These are phyloP conservation scores for Clitarchus hookeri DNA, from an alignment of 2,888 invertebrate genomes.

Conservation along the genomic window DNA sequence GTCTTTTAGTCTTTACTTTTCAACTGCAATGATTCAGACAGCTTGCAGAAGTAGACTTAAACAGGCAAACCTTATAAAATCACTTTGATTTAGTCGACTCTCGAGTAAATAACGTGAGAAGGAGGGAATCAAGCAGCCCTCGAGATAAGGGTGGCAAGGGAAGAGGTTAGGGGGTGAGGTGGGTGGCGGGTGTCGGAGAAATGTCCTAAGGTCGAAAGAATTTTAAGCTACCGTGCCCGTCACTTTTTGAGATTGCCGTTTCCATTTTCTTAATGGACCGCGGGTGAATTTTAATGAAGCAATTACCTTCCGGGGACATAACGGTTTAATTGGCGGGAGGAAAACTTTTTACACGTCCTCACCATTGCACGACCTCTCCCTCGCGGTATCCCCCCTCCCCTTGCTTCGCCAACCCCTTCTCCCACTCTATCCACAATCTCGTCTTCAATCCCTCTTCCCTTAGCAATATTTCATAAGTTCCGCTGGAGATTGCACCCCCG, in stretches of 20 bases:
- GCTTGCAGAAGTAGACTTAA: not conserved
- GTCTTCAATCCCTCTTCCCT: conserved; percentile 7
- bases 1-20: too few relatives aligned
- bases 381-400: not conserved
- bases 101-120: too few relatives aligned
- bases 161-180: not conserved
- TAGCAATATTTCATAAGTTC: not conserved
- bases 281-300: conserved; percentile 38
- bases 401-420: too few relatives aligned
- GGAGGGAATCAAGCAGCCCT: not conserved
- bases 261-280: conserved; percentile 32
- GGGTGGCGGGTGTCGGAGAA: not conserved
- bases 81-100: not conserved
- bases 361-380: not conserved
- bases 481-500: not conserved
- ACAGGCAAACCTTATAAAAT: not conserved
- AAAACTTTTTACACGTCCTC: conserved; percentile 20
- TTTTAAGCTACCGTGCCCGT: not conserved
- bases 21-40: too few relatives aligned
- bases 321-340: conserved; percentile 28
- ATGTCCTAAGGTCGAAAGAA: conserved; percentile 7
- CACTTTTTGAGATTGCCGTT: conserved; percentile 25
- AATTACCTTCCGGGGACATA: conserved; percentile 35
- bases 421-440: not conserved
- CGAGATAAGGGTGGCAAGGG: not conserved